These are phyloP conservation scores for Aspidiotus destructor DNA, from an alignment of 2,888 invertebrate species.

Conservation along the genomic window DNA sequence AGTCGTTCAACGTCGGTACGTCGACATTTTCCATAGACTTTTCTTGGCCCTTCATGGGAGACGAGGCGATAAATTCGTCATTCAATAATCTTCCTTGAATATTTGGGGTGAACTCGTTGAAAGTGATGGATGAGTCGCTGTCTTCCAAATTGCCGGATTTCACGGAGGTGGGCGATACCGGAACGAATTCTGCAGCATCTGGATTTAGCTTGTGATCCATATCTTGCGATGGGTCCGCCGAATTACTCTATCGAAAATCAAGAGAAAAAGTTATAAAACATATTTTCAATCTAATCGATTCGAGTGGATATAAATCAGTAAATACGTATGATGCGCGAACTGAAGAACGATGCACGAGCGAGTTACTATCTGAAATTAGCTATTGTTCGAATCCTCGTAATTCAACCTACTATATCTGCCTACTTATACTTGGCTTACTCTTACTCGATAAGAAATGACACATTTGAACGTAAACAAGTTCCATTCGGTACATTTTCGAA, in stretches of 20 bases:
- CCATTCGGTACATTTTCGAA: no score
- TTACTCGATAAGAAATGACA: no score
- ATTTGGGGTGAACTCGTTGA: neutral
- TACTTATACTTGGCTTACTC: no score
- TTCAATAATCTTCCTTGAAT: conserved; percentile 37
- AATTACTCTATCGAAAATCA: neutral
- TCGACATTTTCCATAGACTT: conserved; percentile 52
- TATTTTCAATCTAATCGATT: neutral
- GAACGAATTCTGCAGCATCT: conserved; percentile 75
- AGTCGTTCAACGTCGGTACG: conserved; percentile 53
- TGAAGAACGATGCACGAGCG: no score
- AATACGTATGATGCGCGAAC: no score
- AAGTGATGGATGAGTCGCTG: neutral
- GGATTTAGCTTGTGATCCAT: conserved; percentile 71
- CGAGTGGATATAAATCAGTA: no score
- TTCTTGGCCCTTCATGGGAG: conserved; percentile 55
- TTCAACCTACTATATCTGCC: no score
- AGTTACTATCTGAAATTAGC: no score
- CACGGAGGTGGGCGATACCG: conserved; percentile 47
- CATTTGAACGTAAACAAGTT: no score
- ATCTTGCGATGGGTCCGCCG: conserved; percentile 46
- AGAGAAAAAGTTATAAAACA: neutral
- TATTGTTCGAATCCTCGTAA: no score
- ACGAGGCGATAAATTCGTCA: conserved; percentile 52
- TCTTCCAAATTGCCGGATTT: conserved; percentile 7